Conservation (phyloP, 2,888 invertebrate genomes). For the Plutella xylostella region DNA sequence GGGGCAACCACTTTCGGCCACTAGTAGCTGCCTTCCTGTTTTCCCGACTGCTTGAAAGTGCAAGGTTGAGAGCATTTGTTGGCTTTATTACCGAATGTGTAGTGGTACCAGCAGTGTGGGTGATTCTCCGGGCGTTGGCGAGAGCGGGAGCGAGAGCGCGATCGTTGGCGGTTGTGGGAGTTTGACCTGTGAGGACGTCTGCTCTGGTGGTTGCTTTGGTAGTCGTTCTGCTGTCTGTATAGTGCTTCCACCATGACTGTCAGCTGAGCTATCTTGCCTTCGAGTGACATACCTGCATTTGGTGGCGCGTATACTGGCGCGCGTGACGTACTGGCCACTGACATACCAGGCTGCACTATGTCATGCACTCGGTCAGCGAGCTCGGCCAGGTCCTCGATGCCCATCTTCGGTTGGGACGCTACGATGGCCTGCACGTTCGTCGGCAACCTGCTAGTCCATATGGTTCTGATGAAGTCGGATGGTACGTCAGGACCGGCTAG, state of each 20-base stretch:
- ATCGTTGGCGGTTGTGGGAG: neutral
- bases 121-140: neutral
- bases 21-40: too few species aligned
- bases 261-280: neutral
- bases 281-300: too few species aligned
- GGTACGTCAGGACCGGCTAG: slow-evolving; percentile 1
- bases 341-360: neutral
- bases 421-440: neutral
- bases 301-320: too few species aligned
- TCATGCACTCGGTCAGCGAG: neutral
- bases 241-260: neutral
- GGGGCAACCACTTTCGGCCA: too few species aligned
- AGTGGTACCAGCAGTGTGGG: neutral
- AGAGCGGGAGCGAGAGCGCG: neutral
- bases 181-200: neutral
- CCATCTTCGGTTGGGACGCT: neutral
- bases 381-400: neutral
- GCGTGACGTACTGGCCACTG: neutral
- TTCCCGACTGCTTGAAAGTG: too few species aligned
- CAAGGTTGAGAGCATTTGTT: neutral
- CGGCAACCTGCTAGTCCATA: neutral
- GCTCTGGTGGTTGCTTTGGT: neutral
- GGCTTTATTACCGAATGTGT: neutral
- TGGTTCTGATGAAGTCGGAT: neutral
- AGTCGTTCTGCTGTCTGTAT: neutral